Base-by-base conservation (phyloP, 2,888 invertebrate genomes). In the Sisyra terminalis region DNA sequence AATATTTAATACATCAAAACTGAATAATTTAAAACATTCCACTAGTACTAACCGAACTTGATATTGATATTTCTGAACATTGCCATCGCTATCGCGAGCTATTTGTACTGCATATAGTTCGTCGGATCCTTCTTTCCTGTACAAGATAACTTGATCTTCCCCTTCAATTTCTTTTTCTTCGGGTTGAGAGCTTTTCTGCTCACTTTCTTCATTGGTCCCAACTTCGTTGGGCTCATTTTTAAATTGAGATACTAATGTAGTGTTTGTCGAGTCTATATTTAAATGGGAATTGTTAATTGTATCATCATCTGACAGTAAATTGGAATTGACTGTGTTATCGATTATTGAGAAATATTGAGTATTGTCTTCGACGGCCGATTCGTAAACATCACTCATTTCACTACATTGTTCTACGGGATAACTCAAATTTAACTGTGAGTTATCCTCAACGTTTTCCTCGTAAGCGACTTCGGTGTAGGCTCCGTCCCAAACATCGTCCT, bases 21-120 rank as follows among this genome's bases (percentile, higher is more conserved):
- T 5, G 7, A 24, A 7, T 5, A 24, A 24, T 5, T 24, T 24
- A 24, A 24, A 3, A 24, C 3, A 7, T 8, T 34, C 14, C 13
- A 14, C n/a, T n/a, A 10, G 45, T 7, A 39, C 42, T 46, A 50
- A 61, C 61, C 58, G 53, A 43, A 62, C 56, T 51, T 59, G 55
- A 49, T 60, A 62, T 44, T 62, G 60, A 47, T 58, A 60, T 50
- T 58, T 61, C 40, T 59, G 59, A 9, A 60, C 43, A 49, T 59
- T 60, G 10, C 63, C 63, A 15, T 58, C 54, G 24, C 58, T 58
- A 53, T 64, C 62, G 42, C 55, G 52, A 11, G 54, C 55, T 11
- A 58, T 42, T 49, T 61, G 60, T 34, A 61, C 52, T 2, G 61
- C 61, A 51, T 55, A 61, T 36, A 61, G 48, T 41, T 59, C 60